phyloP scores from a whole-genome alignment of 2,797 vertebrate species.

The Anguilla megastoma region DNA sequence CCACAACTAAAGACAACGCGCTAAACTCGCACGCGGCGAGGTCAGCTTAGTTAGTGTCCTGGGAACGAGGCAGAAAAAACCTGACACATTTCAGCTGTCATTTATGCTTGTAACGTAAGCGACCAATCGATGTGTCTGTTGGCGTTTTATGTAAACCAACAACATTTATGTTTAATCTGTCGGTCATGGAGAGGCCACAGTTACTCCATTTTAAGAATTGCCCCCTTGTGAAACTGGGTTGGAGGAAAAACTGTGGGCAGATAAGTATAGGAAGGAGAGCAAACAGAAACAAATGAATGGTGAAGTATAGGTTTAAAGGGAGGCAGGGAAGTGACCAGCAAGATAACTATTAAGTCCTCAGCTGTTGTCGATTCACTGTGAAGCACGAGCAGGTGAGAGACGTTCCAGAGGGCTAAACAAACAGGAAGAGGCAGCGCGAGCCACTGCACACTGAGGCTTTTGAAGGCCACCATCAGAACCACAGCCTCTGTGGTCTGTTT shows the following conservation, averaged over 20 bases:
- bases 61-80: too few species aligned
- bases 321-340: slow-evolving; percentile 39
- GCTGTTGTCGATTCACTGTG: slow-evolving; percentile 57
- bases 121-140: too few species aligned
- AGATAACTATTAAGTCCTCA: slow-evolving; percentile 45
- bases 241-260: not conserved
- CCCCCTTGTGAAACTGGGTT: not conserved
- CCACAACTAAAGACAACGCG: too few species aligned
- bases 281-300: slow-evolving; percentile 44
- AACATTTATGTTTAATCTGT: too few species aligned
- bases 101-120: too few species aligned
- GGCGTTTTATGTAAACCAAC: too few species aligned
- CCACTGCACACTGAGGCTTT: slow-evolving; percentile 47
- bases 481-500: slow-evolving; percentile 52
- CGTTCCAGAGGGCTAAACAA: slow-evolving; percentile 53
- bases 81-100: too few species aligned
- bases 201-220: not conserved
- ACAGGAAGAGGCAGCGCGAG: slow-evolving; percentile 70
- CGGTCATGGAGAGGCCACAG: not conserved
- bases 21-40: too few species aligned
- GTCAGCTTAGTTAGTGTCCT: too few species aligned
- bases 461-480: slow-evolving; percentile 61
- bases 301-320: slow-evolving; percentile 36
- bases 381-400: slow-evolving; percentile 50
- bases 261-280: not conserved